Conservation (phyloP, 2,797 vertebrate species). For the Acanthiza pusilla region DNA sequence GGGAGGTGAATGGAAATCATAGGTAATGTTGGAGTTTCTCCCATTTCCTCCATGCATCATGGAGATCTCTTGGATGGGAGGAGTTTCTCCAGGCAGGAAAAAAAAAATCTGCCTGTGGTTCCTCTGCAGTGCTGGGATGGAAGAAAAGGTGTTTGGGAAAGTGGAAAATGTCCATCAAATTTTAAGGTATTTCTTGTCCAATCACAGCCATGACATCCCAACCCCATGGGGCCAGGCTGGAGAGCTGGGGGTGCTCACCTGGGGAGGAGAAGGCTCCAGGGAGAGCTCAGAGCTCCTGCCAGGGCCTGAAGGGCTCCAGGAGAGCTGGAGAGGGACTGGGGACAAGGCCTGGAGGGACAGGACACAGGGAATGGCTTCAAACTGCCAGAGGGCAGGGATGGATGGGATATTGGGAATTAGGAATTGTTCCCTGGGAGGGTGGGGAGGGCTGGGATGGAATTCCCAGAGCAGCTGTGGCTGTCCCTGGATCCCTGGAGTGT, state of each 20-base stretch:
- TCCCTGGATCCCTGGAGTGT: background rate
- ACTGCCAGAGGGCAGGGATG: fast-evolving
- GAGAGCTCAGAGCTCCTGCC: background rate
- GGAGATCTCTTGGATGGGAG: too few species aligned
- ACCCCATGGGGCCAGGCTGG: background rate
- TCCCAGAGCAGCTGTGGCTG: background rate
- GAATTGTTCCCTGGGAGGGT: fast-evolving
- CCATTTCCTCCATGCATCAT: background rate
- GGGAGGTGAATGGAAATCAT: background rate
- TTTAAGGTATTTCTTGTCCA: background rate
- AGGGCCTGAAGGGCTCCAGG: background rate
- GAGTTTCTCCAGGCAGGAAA: background rate
- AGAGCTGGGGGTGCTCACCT: fast-evolving
- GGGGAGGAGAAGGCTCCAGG: background rate
- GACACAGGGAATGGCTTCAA: background rate
- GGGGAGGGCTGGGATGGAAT: fast-evolving
- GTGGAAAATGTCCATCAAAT: too few species aligned
- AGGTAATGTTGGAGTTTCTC: background rate
- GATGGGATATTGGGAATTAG: fast-evolving
- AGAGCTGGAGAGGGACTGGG: background rate
- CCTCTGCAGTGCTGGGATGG: fast-evolving
- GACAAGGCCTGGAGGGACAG: background rate
- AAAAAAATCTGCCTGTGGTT: background rate
- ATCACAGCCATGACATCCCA: background rate
- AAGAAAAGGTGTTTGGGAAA: background rate